Evolutionary conservation across 2,888 invertebrate species (phyloP).

Genomic region (Patella depressa): DNA sequence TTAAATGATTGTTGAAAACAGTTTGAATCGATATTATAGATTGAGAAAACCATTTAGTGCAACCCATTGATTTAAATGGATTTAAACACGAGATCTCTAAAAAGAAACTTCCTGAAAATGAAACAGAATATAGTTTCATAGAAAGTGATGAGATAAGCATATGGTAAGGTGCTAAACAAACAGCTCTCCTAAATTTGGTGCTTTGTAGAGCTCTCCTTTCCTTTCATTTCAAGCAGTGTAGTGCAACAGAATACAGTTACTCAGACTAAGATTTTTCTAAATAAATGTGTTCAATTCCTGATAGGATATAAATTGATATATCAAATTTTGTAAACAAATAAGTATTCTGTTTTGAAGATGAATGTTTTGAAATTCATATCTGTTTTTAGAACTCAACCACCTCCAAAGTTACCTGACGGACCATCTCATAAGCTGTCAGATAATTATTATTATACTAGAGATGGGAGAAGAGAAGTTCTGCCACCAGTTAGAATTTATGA

Average conservation of each 20-base stretch:
- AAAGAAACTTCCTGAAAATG: too few species aligned
- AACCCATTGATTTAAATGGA: too few species aligned
- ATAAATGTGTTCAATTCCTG: too few species aligned
- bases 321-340: neutral
- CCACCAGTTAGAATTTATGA: conserved; percentile 76
- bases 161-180: neutral
- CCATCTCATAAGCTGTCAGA: conserved; percentile 83
- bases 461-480: conserved; percentile 83
- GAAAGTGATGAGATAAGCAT: too few species aligned
- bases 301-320: neutral
- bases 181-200: neutral
- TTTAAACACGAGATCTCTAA: too few species aligned
- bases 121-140: too few species aligned
- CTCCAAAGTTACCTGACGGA: conserved; percentile 86
- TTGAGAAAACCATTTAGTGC: too few species aligned
- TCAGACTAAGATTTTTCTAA: neutral
- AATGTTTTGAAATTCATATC: neutral
- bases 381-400: conserved; percentile 81
- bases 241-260: too few species aligned
- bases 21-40: too few species aligned
- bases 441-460: conserved; percentile 88
- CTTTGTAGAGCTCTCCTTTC: too few species aligned
- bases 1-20: too few species aligned
- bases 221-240: neutral
- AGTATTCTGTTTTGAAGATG: neutral